Evolutionary conservation across 2,113 vertebrate genomes (phyloP), one percentile per base, ranked within the genome.

Genomic region (Charina bottae): DNA sequence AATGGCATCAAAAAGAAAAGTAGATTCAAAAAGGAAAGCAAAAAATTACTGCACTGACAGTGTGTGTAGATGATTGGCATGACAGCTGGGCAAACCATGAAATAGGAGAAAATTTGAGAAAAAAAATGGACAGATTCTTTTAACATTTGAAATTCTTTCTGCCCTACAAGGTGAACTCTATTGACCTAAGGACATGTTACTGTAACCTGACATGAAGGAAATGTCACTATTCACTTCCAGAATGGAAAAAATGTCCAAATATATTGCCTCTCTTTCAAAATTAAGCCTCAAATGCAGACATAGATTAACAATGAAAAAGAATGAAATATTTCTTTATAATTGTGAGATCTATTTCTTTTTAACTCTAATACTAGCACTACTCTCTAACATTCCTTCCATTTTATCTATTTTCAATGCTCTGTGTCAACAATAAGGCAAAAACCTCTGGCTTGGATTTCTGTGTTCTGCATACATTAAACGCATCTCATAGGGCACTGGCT

Each of bases 11-110:
- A n/a, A n/a, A 8, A 6, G 88, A 94, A 93, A 94, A 92, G 24
- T 53, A 59, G 92, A 83, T 89, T 91, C 90, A 94, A 90, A 42
- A 87, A 33, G 7, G 83, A 90, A 91, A 89, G 88, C 87, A 83
- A 88, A 59, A 68, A 91, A 88, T 72, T 1, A 1, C n/a, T 83
- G 90, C 26, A 86, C 55, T 89, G 28, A 33, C 60, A 24, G n/a
- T 21, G 89, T 60, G 46, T 89, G 91, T 68, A 19, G 64, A 46
- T 9, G 92, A 83, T 84, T 88, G 64, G 89, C 92, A 42, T 42
- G 72, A 90, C 46, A 85, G 17, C 88, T 0, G 3, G 83, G 88
- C 92, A 78, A 86, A 24, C 23, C 83, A 92, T 68, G 68, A 68
- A 94, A 72, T 60, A 87, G 2, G 28, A 55, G 54, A 49, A 90